phyloP scores from a whole-genome alignment of 2,113 vertebrate species.

The Corapipo altera region DNA sequence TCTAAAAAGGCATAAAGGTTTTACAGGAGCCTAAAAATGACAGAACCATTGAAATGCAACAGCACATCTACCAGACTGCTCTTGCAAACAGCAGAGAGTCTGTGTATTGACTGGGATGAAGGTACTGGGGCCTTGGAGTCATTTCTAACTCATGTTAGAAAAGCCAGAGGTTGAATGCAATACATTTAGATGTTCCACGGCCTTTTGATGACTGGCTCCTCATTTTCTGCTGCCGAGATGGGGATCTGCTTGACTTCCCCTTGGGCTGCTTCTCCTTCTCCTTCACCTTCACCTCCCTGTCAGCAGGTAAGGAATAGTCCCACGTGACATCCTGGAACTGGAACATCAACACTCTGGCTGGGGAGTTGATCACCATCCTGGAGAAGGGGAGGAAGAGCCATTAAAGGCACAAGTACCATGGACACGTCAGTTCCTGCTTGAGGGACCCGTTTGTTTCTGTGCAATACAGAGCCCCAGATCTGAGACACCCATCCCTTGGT shows the following conservation, averaged over 20 bases:
- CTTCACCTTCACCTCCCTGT: background rate
- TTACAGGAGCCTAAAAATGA: background rate
- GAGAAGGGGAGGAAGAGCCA: background rate
- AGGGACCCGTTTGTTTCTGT: background rate
- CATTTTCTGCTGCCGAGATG: background rate
- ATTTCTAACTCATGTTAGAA: background rate
- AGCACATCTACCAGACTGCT: background rate
- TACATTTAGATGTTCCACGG: background rate
- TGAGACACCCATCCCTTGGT: background rate
- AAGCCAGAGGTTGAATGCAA: background rate
- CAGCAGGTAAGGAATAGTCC: conserved; percentile 70
- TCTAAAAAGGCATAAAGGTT: background rate
- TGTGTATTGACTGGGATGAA: background rate
- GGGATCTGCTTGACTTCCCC: background rate
- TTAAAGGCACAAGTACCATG: background rate
- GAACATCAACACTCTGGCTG: conserved; percentile 70
- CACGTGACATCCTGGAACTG: conserved; percentile 81
- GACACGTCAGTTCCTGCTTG: background rate
- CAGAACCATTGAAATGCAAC: background rate
- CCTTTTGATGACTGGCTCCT: background rate
- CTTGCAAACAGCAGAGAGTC: background rate
- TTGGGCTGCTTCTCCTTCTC: background rate
- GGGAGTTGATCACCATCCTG: conserved; percentile 84
- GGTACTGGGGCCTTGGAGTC: background rate
- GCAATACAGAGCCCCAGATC: background rate